Evolutionary conservation across 1,140 invertebrate genomes (phyloP).

Genomic region (Drosophila yakuba): DNA sequence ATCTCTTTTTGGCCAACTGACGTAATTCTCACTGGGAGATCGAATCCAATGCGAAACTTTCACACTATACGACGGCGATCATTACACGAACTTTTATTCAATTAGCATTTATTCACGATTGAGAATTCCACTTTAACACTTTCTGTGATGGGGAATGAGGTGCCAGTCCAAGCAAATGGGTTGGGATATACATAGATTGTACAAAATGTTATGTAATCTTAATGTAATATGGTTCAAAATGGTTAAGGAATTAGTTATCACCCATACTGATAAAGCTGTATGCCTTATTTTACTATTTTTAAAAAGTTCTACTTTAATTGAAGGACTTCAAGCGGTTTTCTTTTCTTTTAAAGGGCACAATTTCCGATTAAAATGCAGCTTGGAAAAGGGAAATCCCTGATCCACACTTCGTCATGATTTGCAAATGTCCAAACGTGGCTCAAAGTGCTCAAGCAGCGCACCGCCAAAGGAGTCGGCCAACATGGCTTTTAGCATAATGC

Average conservation of each 20-base stretch:
- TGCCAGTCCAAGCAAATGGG: slow-evolving; percentile 26
- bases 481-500: slow-evolving; percentile 27
- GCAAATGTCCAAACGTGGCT: slow-evolving; percentile 22
- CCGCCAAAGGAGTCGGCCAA: neutral
- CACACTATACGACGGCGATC: slow-evolving; percentile 14
- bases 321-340: too few species aligned
- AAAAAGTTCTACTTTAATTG: too few species aligned
- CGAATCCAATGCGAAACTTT: slow-evolving; percentile 24
- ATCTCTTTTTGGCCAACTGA: slow-evolving; percentile 30
- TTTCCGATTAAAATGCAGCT: too few species aligned
- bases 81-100: slow-evolving; percentile 27
- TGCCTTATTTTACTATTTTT: too few species aligned
- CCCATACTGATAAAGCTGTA: too few species aligned
- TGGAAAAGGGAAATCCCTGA: neutral
- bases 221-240: too few species aligned
- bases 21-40: slow-evolving; percentile 39
- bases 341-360: too few species aligned
- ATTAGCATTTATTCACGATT: neutral
- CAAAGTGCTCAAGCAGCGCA: slow-evolving; percentile 5
- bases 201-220: too few species aligned
- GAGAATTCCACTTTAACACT: neutral
- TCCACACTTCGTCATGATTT: neutral
- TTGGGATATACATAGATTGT: too few species aligned
- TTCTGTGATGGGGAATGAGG: neutral
- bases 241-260: too few species aligned